Conservation (phyloP, 2,888 invertebrate genomes). For the Desoria tigrina region DNA sequence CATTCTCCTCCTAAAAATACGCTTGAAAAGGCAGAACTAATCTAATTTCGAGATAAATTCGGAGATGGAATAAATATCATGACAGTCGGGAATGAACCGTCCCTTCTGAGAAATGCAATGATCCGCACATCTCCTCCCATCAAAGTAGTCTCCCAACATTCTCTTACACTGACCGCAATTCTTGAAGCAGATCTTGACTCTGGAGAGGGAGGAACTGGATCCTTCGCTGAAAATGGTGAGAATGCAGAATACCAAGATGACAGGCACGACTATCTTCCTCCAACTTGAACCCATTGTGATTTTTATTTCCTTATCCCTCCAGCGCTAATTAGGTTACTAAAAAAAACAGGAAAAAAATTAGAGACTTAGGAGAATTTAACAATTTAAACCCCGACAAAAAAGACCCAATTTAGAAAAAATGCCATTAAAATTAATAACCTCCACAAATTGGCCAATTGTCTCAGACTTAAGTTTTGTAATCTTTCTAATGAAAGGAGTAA, state of each 20-base stretch:
- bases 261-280: not conserved
- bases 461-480: no score
- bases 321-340: no score
- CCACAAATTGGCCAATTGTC: no score
- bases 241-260: not conserved
- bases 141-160: conserved; percentile 61
- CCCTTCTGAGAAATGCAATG: conserved; percentile 57
- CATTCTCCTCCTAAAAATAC: no score
- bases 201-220: conserved; percentile 18
- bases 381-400: not conserved
- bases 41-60: conserved; percentile 56
- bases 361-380: no score
- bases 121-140: conserved; percentile 59
- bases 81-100: conserved; percentile 59
- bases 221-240: not conserved
- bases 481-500: no score
- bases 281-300: not conserved
- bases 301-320: conserved; percentile 4
- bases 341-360: no score
- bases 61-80: conserved; percentile 60
- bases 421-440: no score
- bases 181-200: conserved; percentile 53
- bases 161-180: conserved; percentile 61
- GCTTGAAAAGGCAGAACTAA: not conserved
- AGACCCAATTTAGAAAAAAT: no score